Evolutionary conservation across 2,113 vertebrate species (phyloP), one percentile per base, ranked within the genome.

Genomic region (Emydura subglobosa): DNA sequence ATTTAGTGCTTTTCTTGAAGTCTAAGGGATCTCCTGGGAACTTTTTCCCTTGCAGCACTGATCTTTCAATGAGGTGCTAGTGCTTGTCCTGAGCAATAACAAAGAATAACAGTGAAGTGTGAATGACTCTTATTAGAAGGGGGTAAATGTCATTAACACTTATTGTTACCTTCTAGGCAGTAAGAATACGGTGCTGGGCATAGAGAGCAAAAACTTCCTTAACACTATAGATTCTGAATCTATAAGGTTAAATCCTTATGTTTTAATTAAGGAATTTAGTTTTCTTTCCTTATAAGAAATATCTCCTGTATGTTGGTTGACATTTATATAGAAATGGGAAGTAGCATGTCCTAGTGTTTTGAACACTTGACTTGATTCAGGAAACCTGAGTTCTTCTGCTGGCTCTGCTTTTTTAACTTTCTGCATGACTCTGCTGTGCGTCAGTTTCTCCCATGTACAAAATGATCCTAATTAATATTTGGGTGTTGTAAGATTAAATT

Each of bases 11-110:
- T 98, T 97, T 97, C 94, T 96, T 97, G 95, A 95, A 97, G 93
- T 98, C 96, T 95, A 85, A 91, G 92, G 80, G 61, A 92, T 98
- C 98, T 98, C 97, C 39, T 59, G 96, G 97, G 97, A 82, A 91
- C 94, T 88, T 97, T 98, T 98, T 98, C 96, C 96, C 94, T 98
- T 97, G 95, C 93, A 98, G 97, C 95, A 95, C 97, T 97, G 95
- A 98, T 98, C 97, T 98, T 98, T 98, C 98, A 97, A 65, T 98
- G 98, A 98, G 97, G 95, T 98, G 95, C 97, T 98, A 96, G 95
- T 98, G 95, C 96, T 97, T 98, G 97, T 98, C 98, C 97, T 96
- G 90, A 96, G 95, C 91, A 98, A 98, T 98, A 98, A 98, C 94
- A 97, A 97, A 96, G 97, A 96, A 97, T 97, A 98, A 95, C 96